These are phyloP conservation scores for Ypsolopha scabrella DNA, from an alignment of 2,888 invertebrate genomes.

Conservation along the genomic window DNA sequence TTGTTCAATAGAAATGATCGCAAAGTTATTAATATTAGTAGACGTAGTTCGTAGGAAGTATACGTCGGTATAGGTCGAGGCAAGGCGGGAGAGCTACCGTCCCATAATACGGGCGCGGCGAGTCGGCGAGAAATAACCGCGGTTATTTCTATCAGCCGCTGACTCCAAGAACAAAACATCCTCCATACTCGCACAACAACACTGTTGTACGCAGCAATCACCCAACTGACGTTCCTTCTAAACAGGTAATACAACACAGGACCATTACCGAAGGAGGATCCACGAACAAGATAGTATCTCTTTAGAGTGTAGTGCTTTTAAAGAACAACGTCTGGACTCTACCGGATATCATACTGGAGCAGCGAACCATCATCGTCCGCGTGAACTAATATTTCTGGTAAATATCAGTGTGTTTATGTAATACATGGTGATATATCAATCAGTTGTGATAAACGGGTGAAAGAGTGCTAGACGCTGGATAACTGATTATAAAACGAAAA, in stretches of 20 bases:
- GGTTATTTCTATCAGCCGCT: constrained; percentile 54
- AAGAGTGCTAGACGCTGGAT: too few relatives aligned
- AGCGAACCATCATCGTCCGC: too few relatives aligned
- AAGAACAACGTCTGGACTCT: too few relatives aligned
- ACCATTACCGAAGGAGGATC: not conserved
- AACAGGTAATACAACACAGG: not conserved
- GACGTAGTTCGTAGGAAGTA: not conserved
- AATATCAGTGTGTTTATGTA: too few relatives aligned
- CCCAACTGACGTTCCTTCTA: not conserved
- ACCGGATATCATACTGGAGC: too few relatives aligned
- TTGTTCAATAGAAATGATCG: too few relatives aligned
- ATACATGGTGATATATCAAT: too few relatives aligned
- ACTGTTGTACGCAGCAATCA: constrained; percentile 27
- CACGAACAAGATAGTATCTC: not conserved
- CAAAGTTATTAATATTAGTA: not conserved
- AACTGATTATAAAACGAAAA: too few relatives aligned
- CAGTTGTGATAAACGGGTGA: too few relatives aligned
- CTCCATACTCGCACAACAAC: constrained; percentile 32
- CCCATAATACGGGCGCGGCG: constrained; percentile 17
- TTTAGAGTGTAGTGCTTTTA: too few relatives aligned
- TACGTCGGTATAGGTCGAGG: constrained; percentile 6
- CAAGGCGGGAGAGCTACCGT: constrained; percentile 10
- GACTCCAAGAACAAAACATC: constrained; percentile 39
- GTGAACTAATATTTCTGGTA: too few relatives aligned
- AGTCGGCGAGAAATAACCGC: constrained; percentile 19